phyloP scores from a whole-genome alignment of 2,113 vertebrate genomes.

The Cyphomyrus discorhynchus region DNA sequence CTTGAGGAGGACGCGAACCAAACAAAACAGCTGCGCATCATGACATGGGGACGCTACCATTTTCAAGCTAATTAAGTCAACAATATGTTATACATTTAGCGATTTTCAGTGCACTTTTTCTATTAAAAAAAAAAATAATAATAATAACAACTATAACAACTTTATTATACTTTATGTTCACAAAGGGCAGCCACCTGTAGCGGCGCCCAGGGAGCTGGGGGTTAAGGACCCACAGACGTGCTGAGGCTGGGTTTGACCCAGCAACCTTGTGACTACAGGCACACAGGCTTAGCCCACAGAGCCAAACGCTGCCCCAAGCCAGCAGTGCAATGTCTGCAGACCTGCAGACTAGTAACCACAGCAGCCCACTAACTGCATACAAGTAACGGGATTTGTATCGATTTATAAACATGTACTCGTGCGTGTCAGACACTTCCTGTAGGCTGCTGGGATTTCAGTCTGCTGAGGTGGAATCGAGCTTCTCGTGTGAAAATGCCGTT shows the following conservation, averaged over 20 bases:
- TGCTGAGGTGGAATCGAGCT: background rate
- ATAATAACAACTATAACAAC: no score
- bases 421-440: background rate
- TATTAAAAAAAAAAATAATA: no score
- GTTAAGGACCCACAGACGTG: no score
- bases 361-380: background rate
- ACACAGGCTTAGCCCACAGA: no score
- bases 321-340: background rate
- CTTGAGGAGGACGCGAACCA: constrained; percentile 41
- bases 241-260: no score
- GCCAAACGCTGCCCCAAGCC: background rate
- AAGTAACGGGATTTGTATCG: background rate
- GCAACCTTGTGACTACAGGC: no score
- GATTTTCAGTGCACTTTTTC: background rate
- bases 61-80: background rate
- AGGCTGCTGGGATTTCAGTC: background rate
- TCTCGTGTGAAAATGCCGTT: background rate
- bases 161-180: no score
- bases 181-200: no score
- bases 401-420: background rate
- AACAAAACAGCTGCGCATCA: background rate
- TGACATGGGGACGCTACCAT: background rate
- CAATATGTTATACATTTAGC: background rate
- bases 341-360: background rate
- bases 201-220: no score